Evolutionary conservation across 2,888 invertebrate genomes (phyloP).

Genomic region (Cordilura impudica): DNA sequence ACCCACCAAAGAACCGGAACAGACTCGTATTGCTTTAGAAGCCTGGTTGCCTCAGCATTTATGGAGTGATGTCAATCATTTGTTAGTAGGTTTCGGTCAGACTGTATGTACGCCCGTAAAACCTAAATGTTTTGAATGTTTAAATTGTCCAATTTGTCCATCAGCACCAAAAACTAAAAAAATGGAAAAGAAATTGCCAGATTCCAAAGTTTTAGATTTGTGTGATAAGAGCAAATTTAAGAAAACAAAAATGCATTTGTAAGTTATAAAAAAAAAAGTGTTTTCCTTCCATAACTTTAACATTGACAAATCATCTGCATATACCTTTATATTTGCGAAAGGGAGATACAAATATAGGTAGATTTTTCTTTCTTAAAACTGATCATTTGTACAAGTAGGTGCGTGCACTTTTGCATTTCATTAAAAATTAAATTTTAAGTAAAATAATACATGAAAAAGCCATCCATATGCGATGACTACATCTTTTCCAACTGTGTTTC

Average conservation of each 20-base stretch:
- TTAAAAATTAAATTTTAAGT: too few relatives aligned
- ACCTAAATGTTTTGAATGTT: conserved; percentile 90
- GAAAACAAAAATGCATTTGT: conserved; percentile 15
- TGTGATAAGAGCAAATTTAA: conserved; percentile 17
- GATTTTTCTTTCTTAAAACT: too few relatives aligned
- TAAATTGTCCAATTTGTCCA: conserved; percentile 91
- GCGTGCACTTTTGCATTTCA: too few relatives aligned
- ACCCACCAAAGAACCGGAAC: conserved; percentile 89
- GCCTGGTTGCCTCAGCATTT: conserved; percentile 90
- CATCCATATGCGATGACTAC: too few relatives aligned
- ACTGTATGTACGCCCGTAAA: conserved; percentile 90
- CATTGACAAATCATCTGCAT: too few relatives aligned
- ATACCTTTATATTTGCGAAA: too few relatives aligned
- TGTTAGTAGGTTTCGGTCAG: conserved; percentile 98
- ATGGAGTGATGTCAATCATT: conserved; percentile 92
- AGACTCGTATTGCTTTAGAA: conserved; percentile 90
- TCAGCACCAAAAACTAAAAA: conserved; percentile 67
- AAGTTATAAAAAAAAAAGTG: neutral
- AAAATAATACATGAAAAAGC: too few relatives aligned
- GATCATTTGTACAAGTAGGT: too few relatives aligned
- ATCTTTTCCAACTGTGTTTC: too few relatives aligned
- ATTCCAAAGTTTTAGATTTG: neutral
- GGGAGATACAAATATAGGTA: too few relatives aligned
- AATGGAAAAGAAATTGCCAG: neutral
- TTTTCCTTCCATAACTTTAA: too few relatives aligned